Percentiles rank a stretch among this genome's conserved stretches.
These are phyloP conservation scores for Bombus pyrosoma DNA, from an alignment of 1,140 invertebrate species.

Conservation along the genomic window DNA sequence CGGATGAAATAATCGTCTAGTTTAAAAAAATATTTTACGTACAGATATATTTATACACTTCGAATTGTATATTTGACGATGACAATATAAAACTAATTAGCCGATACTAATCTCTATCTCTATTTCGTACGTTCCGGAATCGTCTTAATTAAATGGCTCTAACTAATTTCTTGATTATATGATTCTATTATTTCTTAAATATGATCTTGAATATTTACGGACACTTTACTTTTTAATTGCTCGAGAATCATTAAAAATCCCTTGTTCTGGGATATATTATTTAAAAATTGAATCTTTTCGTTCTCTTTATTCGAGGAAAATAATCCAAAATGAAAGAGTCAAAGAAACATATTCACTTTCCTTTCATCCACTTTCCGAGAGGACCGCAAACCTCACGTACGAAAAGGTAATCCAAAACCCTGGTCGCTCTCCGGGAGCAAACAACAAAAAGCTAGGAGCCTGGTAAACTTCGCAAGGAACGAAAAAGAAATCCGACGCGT, in stretches of 20 bases:
- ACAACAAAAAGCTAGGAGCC: not conserved
- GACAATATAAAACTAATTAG: too few relatives aligned
- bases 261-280: not conserved
- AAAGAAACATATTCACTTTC: not conserved
- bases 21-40: not conserved
- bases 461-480: not conserved
- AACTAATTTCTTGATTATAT: not conserved
- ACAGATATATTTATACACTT: too few relatives aligned
- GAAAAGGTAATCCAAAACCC: not conserved
- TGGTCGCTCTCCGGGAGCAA: not conserved
- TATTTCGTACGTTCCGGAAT: not conserved
- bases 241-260: not conserved
- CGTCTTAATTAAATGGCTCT: not conserved
- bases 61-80: too few relatives aligned
- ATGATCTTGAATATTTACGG: too few relatives aligned
- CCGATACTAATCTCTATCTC: too few relatives aligned
- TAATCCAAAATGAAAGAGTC: not conserved
- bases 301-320: not conserved
- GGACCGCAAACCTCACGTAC: not conserved
- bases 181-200: too few relatives aligned
- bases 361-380: not conserved
- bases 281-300: not conserved
- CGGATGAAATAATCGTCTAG: not conserved
- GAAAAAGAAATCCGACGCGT: not conserved
- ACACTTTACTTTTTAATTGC: too few relatives aligned